Evolutionary conservation across 1,140 invertebrate genomes (phyloP), one percentile per base, ranked within the genome.

Genomic region (Papilio glaucus): DNA sequence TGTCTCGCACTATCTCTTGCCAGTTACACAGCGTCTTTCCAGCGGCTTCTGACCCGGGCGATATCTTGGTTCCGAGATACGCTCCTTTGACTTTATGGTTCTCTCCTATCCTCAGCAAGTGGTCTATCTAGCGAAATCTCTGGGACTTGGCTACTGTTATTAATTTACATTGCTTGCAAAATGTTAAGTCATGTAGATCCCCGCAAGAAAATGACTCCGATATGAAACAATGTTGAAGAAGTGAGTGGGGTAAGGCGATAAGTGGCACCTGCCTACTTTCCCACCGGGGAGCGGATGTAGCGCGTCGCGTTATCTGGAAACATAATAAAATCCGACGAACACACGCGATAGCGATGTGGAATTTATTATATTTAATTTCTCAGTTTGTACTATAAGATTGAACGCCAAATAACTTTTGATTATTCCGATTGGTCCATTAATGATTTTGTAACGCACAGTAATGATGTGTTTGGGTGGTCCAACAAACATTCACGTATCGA

Each of bases 311-410:
- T 69, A 69, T 69, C 67, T 49, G 24, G 29, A 69, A 69, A 69
- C 67, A 42, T 69, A 69, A 69, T 69, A 69, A 69, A 69, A 69
- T 49, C 67, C 67, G 26, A 69, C 24, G 26, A 45, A 33, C 67
- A 45, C 41, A 49, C 67, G 42, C 67, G 67, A 69, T 69, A 69
- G 67, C 15, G 42, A 53, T 29, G 42, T 10, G 42, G 67, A 18
- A 69, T 69, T 69, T 53, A 69, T 69, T 69, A 69, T 69, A 69
- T 69, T 69, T 69, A 69, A 69, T 69, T 53, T 68, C 65, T 49
- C 26, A 68, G 65, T 68, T 49, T 68, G 65, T 15, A 37, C 29
- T 33, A 21, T 18, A 53, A 53, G 61, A 39, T 63, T 63, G 33
- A 39, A 21, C 61, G 15, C 18, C 49, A 53, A 6, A 15, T 49